Evolutionary conservation across 2,888 invertebrate genomes (phyloP), one percentile per base, ranked within the genome.

Genomic region (Fragum sueziense): DNA sequence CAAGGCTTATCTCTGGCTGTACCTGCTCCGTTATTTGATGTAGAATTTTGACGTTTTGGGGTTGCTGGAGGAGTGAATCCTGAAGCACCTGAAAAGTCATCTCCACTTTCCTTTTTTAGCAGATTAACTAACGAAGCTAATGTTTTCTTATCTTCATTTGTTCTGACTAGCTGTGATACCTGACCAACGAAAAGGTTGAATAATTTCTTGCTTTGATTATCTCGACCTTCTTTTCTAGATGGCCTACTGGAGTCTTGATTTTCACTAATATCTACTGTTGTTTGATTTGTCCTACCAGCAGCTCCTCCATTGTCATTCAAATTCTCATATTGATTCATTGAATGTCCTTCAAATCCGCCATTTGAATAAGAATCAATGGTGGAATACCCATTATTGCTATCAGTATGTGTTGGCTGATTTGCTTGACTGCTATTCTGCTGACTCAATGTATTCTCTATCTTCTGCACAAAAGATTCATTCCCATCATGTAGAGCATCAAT

Each of bases 111-210:
- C 20, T 61, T 62, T 22, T 77, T 74, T 25, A 82, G 47, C 20
- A 74, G 33, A 7, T 77, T 61, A 1, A 84, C 59, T 22, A 84
- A 51, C 11, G 79, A 69, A 27, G 67, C 29, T 3, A 84, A 41
- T 65, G 72, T 81, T 6, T 22, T 27, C 7, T 59, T 68, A 57
- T 81, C 84, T 52, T 79, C 79, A 17, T 73, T 71, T 25, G 80
- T 81, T 62, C 76, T 76, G 6, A 81, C 80, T 20, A 84, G 51
- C 29, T 65, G 79, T 22, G 84, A 79, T 54, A 80, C 81, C 29
- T 84, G 81, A 37, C 76, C 54, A 52, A 77, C 67, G n/a, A 80
- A 69, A n/a, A 73, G 54, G 27, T 69, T n/a, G 41, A 79, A 74
- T 9, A 84, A 62, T 41, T 79, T 71, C 29, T 77, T 76, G 74